Conservation (phyloP, 2,113 vertebrate species). For the Nothocercus nigrocapillus region DNA sequence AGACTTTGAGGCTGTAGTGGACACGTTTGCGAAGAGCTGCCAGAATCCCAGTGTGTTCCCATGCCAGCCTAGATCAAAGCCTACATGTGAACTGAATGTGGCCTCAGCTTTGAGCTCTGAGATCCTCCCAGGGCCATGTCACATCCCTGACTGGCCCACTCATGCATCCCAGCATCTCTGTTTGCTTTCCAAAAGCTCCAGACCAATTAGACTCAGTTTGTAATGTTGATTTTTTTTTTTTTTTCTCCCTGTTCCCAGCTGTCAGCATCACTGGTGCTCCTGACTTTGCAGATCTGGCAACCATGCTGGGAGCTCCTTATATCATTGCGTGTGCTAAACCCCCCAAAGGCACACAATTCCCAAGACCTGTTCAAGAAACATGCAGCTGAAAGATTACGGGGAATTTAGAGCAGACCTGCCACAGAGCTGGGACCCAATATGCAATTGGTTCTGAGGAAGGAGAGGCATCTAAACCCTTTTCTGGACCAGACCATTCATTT, state of each 20-base stretch:
- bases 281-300: background rate
- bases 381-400: background rate
- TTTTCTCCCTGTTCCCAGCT: background rate
- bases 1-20: background rate
- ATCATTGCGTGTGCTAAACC: background rate
- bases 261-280: background rate
- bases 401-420: background rate
- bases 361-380: background rate
- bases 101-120: rapidly evolving
- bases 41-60: background rate
- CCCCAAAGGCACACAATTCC: background rate
- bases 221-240: background rate
- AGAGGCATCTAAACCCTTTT: background rate
- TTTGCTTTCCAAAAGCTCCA: background rate
- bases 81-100: background rate
- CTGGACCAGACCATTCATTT: background rate
- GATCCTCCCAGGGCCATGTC: background rate
- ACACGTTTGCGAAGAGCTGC: background rate
- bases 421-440: background rate
- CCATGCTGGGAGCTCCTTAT: background rate
- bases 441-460: background rate
- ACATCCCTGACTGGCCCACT: rapidly evolving
- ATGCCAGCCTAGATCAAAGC: background rate
- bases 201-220: background rate
- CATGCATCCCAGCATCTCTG: background rate